A percentile compares a stretch with the other conserved stretches of the same genome.
These are phyloP conservation scores for Anaspis maculata DNA, from an alignment of 2,888 invertebrate genomes.

Conservation along the genomic window DNA sequence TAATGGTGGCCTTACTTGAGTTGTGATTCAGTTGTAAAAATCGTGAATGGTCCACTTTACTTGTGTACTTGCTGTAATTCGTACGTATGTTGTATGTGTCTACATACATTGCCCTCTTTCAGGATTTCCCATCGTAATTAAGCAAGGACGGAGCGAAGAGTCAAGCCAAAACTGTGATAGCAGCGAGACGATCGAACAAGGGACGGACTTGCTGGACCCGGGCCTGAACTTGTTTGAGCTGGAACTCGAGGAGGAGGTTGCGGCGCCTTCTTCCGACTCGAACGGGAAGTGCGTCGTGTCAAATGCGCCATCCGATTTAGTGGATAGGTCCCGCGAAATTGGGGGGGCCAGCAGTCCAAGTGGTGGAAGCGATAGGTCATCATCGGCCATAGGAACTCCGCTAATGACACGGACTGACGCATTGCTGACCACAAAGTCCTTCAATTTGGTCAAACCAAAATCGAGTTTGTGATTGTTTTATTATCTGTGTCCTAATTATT, in stretches of 20 bases:
- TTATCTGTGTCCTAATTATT: background rate
- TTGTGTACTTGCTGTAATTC: too few species aligned
- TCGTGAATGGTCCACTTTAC: too few species aligned
- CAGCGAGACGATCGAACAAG: slow-evolving; percentile 32
- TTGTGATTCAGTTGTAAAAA: too few species aligned
- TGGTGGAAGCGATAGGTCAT: slow-evolving; percentile 1
- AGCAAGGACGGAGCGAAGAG: slow-evolving; percentile 10
- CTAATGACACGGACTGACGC: slow-evolving; percentile 37
- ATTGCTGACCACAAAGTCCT: slow-evolving; percentile 36
- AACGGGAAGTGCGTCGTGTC: background rate
- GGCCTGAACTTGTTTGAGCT: slow-evolving; percentile 16
- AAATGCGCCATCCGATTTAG: slow-evolving; percentile 1
- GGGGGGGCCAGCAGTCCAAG: background rate
- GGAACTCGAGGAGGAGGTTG: background rate
- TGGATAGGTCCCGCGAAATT: slow-evolving; percentile 1
- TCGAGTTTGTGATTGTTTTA: slow-evolving; percentile 17
- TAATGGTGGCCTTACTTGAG: too few species aligned
- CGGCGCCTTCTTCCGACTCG: background rate
- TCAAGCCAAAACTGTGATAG: slow-evolving; percentile 10
- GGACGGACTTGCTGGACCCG: slow-evolving; percentile 35
- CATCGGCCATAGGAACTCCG: slow-evolving; percentile 6
- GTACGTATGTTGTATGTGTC: background rate
- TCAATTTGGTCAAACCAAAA: slow-evolving; percentile 40
- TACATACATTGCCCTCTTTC: too few species aligned
- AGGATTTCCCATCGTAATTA: slow-evolving; percentile 8